phyloP scores from a whole-genome alignment of 1,140 invertebrate genomes.

The Tyrophagus putrescentiae region DNA sequence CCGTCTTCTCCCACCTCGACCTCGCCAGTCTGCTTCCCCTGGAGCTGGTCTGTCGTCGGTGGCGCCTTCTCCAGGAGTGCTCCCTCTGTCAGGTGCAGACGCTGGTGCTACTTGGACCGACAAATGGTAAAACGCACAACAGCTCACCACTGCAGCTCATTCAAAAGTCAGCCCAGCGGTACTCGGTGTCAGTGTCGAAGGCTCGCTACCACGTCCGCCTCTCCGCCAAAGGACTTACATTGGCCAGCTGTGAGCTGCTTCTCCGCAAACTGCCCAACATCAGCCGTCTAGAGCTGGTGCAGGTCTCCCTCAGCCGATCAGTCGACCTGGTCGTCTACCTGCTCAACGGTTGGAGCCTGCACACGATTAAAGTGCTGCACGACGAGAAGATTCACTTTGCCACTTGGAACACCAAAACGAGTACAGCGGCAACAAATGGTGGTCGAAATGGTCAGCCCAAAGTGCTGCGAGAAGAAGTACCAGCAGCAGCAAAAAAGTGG shows the following conservation, averaged over 20 bases:
- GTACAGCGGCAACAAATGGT: too few species aligned
- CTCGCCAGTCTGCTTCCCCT: background rate
- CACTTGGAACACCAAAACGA: too few species aligned
- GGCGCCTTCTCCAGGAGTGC: background rate
- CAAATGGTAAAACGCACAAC: background rate
- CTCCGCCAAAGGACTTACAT: background rate
- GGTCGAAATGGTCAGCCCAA: too few species aligned
- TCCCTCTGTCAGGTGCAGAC: background rate
- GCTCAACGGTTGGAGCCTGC: background rate
- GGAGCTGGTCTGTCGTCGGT: background rate
- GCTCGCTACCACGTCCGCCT: background rate
- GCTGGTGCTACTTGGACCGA: background rate
- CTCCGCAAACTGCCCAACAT: constrained; percentile 1
- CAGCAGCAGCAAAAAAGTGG: too few species aligned
- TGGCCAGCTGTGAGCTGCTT: background rate
- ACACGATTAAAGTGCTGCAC: background rate
- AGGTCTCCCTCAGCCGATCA: background rate
- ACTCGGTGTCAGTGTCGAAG: background rate
- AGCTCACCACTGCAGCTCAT: background rate
- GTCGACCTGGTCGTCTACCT: background rate
- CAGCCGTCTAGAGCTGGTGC: background rate
- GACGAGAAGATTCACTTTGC: background rate
- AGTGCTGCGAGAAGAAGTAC: too few species aligned
- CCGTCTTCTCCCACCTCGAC: background rate
- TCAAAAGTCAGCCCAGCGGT: background rate